A percentile compares a stretch with the other conserved stretches of the same genome.
Conservation (phyloP, 2,888 invertebrate genomes). For the Syrista parreyssii region DNA sequence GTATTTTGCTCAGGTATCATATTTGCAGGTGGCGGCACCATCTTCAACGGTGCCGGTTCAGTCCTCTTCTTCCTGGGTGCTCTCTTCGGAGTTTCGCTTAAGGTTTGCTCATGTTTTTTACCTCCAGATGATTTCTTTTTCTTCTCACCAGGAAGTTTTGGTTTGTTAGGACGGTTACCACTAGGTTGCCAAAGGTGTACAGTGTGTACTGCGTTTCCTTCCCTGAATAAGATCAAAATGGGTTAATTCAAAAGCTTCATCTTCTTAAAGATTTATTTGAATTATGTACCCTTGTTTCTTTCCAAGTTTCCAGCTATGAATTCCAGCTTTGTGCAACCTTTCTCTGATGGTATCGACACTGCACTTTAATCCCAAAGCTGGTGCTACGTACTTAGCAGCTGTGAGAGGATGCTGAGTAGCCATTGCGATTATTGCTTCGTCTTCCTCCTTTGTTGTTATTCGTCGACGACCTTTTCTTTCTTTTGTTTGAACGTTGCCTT, state of each 20-base stretch:
- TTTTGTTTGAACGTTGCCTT: slow-evolving; percentile 63
- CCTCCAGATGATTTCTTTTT: slow-evolving; percentile 40
- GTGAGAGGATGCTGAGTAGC: slow-evolving; percentile 62
- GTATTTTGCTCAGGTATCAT: slow-evolving; percentile 43
- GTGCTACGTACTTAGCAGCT: slow-evolving; percentile 63
- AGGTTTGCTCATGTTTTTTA: slow-evolving; percentile 39
- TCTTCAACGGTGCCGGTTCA: slow-evolving; percentile 34
- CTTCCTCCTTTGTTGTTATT: slow-evolving; percentile 63
- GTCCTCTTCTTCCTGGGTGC: slow-evolving; percentile 38
- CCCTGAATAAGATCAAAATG: slow-evolving; percentile 34
- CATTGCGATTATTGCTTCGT: slow-evolving; percentile 63
- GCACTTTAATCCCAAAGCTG: slow-evolving; percentile 61
- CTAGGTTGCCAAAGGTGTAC: slow-evolving; percentile 64
- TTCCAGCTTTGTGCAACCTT: slow-evolving; percentile 61
- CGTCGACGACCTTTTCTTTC: slow-evolving; percentile 61
- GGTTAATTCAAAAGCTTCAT: neutral
- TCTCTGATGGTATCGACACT: slow-evolving; percentile 63
- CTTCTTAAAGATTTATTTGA: neutral
- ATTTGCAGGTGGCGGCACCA: slow-evolving; percentile 35
- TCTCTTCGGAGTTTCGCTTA: slow-evolving; percentile 25
- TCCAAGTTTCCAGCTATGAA: slow-evolving; percentile 64
- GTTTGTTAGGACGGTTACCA: slow-evolving; percentile 60
- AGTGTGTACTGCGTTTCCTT: slow-evolving; percentile 61
- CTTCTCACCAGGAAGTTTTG: slow-evolving; percentile 50
- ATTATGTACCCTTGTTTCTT: slow-evolving; percentile 58